phyloP scores from a whole-genome alignment of 2,888 invertebrate genomes.

The Drosophila neonasuta region DNA sequence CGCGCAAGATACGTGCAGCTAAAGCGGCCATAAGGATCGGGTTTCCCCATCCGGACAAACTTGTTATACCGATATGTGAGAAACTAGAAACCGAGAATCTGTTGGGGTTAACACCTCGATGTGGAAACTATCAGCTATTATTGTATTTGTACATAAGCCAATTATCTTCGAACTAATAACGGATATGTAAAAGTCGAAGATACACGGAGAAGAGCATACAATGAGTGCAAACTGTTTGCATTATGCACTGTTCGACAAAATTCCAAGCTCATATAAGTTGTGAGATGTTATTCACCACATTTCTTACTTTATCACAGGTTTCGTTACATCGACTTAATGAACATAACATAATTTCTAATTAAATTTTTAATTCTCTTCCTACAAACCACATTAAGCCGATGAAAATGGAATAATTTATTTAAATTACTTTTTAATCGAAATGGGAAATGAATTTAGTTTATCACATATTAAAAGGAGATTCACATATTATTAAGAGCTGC shows the following conservation, averaged over 20 bases:
- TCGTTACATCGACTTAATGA: no score
- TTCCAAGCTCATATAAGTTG: no score
- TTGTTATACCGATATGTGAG: conserved; percentile 24
- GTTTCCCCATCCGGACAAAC: conserved; percentile 55
- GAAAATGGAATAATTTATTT: no score
- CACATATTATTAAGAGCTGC: background rate
- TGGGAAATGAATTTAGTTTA: no score
- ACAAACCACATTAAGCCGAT: no score
- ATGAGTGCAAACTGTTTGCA: background rate
- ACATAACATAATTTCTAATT: no score
- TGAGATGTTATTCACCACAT: background rate
- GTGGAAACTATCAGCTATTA: conserved; percentile 20
- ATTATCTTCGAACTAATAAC: conserved; percentile 37
- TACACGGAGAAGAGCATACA: background rate
- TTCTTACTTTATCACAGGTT: background rate
- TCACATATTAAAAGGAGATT: background rate
- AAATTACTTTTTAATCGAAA: no score
- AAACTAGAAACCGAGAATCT: conserved; percentile 14
- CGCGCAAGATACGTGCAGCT: conserved; percentile 17
- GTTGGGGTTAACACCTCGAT: conserved; percentile 24
- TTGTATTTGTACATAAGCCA: conserved; percentile 42
- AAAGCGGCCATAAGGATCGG: conserved; percentile 37
- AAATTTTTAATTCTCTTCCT: no score
- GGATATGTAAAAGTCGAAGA: background rate
- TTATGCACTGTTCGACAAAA: no score